A percentile compares a stretch with the other conserved stretches of the same genome.
These are phyloP conservation scores for Rhynchopsitta pachyrhyncha DNA, from an alignment of 2,113 vertebrate genomes.

Conservation along the genomic window DNA sequence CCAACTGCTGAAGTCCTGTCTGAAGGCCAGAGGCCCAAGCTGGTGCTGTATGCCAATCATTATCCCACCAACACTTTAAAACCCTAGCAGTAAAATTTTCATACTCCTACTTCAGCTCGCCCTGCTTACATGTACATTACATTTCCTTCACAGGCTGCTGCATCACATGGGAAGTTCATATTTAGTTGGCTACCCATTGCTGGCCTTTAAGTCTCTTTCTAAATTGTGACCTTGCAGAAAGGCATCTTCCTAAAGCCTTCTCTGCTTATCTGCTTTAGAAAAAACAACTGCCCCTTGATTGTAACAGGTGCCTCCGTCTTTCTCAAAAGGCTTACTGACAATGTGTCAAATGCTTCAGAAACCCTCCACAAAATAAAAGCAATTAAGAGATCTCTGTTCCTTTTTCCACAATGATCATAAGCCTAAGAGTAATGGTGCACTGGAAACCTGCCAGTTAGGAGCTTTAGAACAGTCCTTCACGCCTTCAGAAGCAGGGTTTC, in stretches of 20 bases:
- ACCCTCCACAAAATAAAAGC: background rate
- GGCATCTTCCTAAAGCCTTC: background rate
- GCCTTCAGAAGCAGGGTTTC: background rate
- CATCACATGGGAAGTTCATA: fast-evolving
- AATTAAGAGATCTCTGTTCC: background rate
- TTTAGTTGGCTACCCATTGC: background rate
- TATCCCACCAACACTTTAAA: background rate
- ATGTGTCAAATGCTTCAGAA: background rate
- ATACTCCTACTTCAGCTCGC: background rate
- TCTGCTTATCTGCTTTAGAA: background rate
- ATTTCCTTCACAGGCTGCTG: background rate
- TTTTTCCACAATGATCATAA: background rate
- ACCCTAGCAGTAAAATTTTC: background rate
- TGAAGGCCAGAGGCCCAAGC: background rate
- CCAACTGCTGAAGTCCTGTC: background rate
- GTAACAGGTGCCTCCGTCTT: background rate
- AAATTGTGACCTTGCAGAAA: background rate
- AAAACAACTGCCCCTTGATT: background rate
- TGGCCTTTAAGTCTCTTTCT: background rate
- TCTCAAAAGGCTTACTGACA: background rate
- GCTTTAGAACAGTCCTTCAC: background rate
- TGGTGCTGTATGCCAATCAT: background rate
- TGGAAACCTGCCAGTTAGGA: background rate
- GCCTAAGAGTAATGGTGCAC: background rate
- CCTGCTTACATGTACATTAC: fast-evolving